These are phyloP conservation scores for Xestobium rufovillosum DNA, from an alignment of 2,888 invertebrate species.

Conservation along the genomic window DNA sequence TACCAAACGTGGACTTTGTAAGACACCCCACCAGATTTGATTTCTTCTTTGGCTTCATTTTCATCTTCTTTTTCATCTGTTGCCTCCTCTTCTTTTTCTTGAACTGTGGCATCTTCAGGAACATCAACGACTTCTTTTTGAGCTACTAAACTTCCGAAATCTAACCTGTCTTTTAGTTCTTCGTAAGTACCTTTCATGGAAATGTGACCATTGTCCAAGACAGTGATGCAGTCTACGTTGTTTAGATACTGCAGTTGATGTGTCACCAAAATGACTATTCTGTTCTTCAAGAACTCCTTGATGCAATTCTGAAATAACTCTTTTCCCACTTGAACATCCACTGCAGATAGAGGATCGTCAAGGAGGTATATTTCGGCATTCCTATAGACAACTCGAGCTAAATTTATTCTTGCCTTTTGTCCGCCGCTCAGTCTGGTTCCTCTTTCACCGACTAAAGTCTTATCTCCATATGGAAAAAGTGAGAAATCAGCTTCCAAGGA, in stretches of 20 bases:
- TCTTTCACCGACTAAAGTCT: slow-evolving; percentile 68
- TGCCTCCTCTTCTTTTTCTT: slow-evolving; percentile 26
- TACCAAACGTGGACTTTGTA: slow-evolving; percentile 57
- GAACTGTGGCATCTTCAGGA: slow-evolving; percentile 24
- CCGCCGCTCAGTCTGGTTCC: slow-evolving; percentile 69
- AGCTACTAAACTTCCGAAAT: slow-evolving; percentile 53
- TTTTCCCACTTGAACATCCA: slow-evolving; percentile 80
- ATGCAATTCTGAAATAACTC: slow-evolving; percentile 79
- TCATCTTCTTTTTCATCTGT: slow-evolving; percentile 35
- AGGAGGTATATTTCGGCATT: slow-evolving; percentile 77
- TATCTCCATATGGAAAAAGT: slow-evolving; percentile 68
- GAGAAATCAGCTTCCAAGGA: slow-evolving; percentile 64
- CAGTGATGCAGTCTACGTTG: slow-evolving; percentile 47
- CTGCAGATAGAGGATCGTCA: slow-evolving; percentile 84
- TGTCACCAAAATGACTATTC: slow-evolving; percentile 67
- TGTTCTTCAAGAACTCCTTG: slow-evolving; percentile 51
- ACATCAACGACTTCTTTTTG: slow-evolving; percentile 35
- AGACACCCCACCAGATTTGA: slow-evolving; percentile 50
- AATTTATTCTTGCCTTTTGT: slow-evolving; percentile 78
- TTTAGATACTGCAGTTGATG: slow-evolving; percentile 61
- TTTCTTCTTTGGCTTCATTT: slow-evolving; percentile 48
- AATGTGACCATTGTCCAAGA: slow-evolving; percentile 50
- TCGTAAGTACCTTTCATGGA: slow-evolving; percentile 60
- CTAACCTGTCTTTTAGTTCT: slow-evolving; percentile 60
- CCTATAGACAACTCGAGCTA: slow-evolving; percentile 77